phyloP scores from a whole-genome alignment of 2,797 vertebrate species.

The Acanthurus leucopareius region DNA sequence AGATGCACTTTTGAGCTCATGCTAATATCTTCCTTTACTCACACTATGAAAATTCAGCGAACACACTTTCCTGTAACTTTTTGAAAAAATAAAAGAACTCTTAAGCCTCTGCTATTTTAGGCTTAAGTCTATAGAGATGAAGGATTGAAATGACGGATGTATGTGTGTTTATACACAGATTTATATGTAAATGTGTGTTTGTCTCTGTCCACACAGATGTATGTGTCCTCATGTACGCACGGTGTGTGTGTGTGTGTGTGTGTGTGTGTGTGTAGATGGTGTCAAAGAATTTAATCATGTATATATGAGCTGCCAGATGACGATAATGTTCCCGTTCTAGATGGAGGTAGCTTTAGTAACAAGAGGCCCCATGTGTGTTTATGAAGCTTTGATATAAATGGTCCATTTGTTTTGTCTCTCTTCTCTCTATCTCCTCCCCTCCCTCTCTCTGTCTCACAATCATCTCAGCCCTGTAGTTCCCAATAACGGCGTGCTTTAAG shows the following conservation, averaged over 20 bases:
- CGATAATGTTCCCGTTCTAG: constrained; percentile 41
- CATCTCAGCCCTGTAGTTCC: constrained; percentile 62
- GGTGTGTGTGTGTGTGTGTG: neutral
- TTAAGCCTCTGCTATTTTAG: constrained; percentile 59
- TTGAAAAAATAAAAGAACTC: constrained; percentile 20
- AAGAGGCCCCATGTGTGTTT: constrained; percentile 63
- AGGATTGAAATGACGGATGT: constrained; percentile 36
- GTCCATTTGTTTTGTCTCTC: constrained; percentile 67
- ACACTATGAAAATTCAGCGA: constrained; percentile 56
- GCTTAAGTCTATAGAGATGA: constrained; percentile 45
- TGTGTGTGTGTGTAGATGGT: neutral
- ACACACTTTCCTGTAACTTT: constrained; percentile 55
- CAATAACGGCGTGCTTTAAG: constrained; percentile 77
- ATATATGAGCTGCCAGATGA: constrained; percentile 41
- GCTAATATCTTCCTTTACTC: constrained; percentile 64
- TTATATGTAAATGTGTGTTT: constrained; percentile 41
- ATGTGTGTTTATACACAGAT: constrained; percentile 44
- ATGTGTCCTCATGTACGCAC: constrained; percentile 7
- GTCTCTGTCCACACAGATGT: constrained; percentile 21
- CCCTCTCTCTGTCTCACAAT: constrained; percentile 27
- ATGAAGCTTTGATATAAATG: constrained; percentile 71
- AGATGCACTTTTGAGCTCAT: constrained; percentile 58
- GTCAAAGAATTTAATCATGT: constrained; percentile 49
- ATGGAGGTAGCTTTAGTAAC: constrained; percentile 52
- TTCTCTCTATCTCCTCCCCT: constrained; percentile 33